A percentile compares a stretch with the other conserved stretches of the same genome.
Evolutionary conservation across 2,113 vertebrate genomes (phyloP).

Genomic region (Plotosus lineatus): DNA sequence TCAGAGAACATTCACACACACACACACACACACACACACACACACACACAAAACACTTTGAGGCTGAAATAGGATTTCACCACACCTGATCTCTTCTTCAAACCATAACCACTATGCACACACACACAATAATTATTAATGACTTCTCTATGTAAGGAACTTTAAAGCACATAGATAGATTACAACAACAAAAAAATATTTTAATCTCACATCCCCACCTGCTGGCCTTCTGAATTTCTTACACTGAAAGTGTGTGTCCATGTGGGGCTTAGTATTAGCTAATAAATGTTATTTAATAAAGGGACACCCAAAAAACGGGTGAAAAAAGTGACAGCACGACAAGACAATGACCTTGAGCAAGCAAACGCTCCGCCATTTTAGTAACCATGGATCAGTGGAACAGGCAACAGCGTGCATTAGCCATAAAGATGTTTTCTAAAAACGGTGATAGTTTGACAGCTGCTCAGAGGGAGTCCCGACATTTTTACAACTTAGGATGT

Average conservation of each 20-base stretch:
- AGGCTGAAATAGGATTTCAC: neutral
- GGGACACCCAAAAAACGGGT: too few species aligned
- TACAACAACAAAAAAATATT: neutral
- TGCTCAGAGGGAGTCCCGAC: too few species aligned
- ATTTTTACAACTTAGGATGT: too few species aligned
- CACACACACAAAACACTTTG: neutral
- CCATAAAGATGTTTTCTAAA: too few species aligned
- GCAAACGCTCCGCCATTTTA: too few species aligned
- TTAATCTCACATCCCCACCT: slow-evolving; percentile 15
- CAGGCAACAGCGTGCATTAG: too few species aligned
- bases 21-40: neutral
- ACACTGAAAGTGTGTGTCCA: neutral
- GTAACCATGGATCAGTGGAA: too few species aligned
- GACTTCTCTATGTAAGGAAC: neutral
- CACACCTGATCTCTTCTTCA: neutral
- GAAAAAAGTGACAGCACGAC: too few species aligned
- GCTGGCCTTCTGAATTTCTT: neutral
- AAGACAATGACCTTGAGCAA: too few species aligned
- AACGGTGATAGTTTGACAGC: too few species aligned
- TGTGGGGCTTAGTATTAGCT: too few species aligned
- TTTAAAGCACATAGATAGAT: neutral
- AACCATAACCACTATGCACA: neutral
- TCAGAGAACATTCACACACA: neutral
- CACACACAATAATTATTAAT: neutral
- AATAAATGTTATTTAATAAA: too few species aligned